A percentile compares a stretch with the other conserved stretches of the same genome.
These are phyloP conservation scores for Rhopilema esculentum DNA, from an alignment of 30 jellyfish, hydroid and myxozoan species.

Conservation along the genomic window DNA sequence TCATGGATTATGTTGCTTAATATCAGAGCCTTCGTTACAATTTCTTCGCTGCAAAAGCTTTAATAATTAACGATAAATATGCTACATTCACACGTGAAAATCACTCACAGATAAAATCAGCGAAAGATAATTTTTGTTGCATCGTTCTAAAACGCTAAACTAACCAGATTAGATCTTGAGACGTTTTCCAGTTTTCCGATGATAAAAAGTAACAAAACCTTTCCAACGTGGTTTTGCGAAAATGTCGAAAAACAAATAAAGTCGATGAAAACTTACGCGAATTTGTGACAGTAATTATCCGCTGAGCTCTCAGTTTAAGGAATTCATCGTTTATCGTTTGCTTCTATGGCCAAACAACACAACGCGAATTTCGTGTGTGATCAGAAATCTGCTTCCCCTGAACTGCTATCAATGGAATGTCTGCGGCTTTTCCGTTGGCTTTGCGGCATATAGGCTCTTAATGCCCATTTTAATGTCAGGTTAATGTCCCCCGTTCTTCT, in stretches of 20 bases:
- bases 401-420: conserved; percentile 37
- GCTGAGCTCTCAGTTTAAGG: background rate
- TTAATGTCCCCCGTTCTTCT: conserved; percentile 6
- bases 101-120: too few species aligned
- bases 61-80: background rate
- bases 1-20: too few species aligned
- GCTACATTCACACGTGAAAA: too few species aligned
- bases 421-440: conserved; percentile 65
- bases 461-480: conserved; percentile 36
- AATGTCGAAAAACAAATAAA: background rate
- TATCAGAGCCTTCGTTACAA: too few species aligned
- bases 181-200: background rate
- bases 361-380: conserved; percentile 12
- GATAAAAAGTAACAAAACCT: background rate
- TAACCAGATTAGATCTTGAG: background rate
- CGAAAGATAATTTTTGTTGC: background rate
- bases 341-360: background rate
- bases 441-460: conserved; percentile 62
- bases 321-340: background rate
- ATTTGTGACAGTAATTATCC: background rate
- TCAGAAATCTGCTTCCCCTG: conserved; percentile 36
- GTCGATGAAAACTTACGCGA: background rate
- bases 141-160: background rate
- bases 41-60: background rate
- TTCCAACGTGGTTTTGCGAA: background rate